Evolutionary conservation across 2,113 vertebrate genomes (phyloP).

Genomic region (Danionella cerebrum): DNA sequence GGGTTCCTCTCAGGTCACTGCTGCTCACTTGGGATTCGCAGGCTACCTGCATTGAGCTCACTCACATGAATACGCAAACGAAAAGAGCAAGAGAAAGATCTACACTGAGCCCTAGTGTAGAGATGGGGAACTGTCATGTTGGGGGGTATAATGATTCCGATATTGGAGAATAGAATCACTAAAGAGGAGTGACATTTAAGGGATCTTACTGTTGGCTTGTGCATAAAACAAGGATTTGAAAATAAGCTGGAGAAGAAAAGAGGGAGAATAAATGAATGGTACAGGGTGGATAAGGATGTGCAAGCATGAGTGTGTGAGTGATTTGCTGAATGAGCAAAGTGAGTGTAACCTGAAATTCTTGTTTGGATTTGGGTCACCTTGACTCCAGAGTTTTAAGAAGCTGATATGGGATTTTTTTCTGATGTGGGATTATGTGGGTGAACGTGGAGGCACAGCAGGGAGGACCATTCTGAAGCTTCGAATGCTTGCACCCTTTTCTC

Average conservation of each 20-base stretch:
- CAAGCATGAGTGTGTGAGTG: neutral
- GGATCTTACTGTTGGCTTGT: neutral
- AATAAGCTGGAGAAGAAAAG: neutral
- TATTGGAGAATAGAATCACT: conserved; percentile 17
- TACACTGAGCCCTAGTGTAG: conserved; percentile 52
- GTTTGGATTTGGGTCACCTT: conserved; percentile 9
- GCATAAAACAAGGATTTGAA: neutral
- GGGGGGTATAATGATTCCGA: conserved; percentile 46
- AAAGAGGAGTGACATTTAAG: neutral
- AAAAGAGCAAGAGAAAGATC: neutral
- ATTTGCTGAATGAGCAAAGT: neutral
- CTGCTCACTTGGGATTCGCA: neutral
- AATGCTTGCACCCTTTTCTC: neutral
- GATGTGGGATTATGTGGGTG: conserved; percentile 4
- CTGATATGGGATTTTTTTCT: neutral
- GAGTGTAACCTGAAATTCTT: neutral
- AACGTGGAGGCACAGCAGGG: neutral
- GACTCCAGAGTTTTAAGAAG: neutral
- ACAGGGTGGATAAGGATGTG: too few species aligned
- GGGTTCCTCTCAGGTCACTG: conserved; percentile 7
- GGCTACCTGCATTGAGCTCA: conserved; percentile 11
- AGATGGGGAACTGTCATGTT: neutral
- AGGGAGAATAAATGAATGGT: neutral
- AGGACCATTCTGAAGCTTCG: neutral
- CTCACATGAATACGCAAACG: conserved; percentile 15